Evolutionary conservation across 1,140 invertebrate species (phyloP), one percentile per base, ranked within the genome.

Genomic region (Branchinecta lindahli): DNA sequence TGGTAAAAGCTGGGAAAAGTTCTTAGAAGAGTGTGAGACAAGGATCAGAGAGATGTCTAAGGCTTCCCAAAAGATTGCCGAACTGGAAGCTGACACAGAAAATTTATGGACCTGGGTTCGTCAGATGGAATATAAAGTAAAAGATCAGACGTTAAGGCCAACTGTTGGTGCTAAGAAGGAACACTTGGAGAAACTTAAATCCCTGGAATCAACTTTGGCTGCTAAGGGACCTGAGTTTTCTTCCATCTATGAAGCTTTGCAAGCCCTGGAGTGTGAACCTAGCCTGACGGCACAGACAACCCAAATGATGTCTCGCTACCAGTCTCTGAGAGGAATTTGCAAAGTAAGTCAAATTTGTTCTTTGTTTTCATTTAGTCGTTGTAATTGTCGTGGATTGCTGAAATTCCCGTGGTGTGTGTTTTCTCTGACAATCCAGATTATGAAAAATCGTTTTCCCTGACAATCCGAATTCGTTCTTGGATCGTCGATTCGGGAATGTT

Each of bases 61-160:
- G 61, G 86, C 90, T 76, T 91, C 91, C 72, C 87, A 92, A 76
- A 84, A 85, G 33, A 82, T 86, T 6, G 83, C 92, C 47, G 87
- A 92, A 70, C 52, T 61, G 12, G 52, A 61, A 20, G 12, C 6
- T 6, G 52, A 61, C 18, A 6, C 18, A 20, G 66, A 72, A 15
- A 81, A 82, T 72, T 79, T 96, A 2, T 87, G 88, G 74, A 81
- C 83, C 66, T 97, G 92, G 93, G 81, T 93, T 15, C 89, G 91
- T 75, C 82, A 87, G 61, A 88, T 89, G 75, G 93, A 96, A 81
- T 82, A 20, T 66, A 84, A 89, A 77, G 82, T 94, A 0, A 91
- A 92, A 79, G 93, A 96, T 78, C 90, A 93, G 79, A 90, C 89
- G 73, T 81, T 96, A 7, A 93, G 91, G 77, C 92, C 86, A 75